These are phyloP conservation scores for Chymomyza amoena DNA, from an alignment of 2,888 invertebrate genomes.

Conservation along the genomic window DNA sequence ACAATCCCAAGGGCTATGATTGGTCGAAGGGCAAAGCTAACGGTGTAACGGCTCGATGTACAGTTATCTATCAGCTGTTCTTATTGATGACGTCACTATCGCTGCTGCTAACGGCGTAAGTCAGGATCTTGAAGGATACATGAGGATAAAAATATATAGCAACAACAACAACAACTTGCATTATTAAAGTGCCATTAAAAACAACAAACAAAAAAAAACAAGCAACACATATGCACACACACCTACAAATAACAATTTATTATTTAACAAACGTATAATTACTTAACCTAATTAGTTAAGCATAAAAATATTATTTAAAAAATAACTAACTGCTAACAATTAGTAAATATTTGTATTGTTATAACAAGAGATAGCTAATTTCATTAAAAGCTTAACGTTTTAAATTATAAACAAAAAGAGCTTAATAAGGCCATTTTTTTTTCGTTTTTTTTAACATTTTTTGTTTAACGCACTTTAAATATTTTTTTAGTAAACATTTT, in stretches of 20 bases:
- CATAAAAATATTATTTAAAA: neutral
- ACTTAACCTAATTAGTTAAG: slow-evolving; percentile 16
- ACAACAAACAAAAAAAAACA: slow-evolving; percentile 10
- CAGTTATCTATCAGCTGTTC: slow-evolving; percentile 3
- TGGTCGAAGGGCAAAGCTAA: slow-evolving; percentile 75
- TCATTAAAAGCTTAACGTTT: neutral
- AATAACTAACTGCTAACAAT: neutral
- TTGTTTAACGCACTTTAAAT: neutral
- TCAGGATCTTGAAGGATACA: neutral
- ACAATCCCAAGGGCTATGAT: slow-evolving; percentile 75
- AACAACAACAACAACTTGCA: slow-evolving; percentile 27
- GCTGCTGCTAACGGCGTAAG: neutral
- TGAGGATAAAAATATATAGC: neutral
- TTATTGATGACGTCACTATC: neutral
- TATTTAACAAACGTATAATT: slow-evolving; percentile 5
- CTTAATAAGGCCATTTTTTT: too few species aligned
- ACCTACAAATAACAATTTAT: slow-evolving; percentile 1
- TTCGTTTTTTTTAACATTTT: neutral
- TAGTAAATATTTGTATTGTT: too few species aligned
- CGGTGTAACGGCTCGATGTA: slow-evolving; percentile 26
- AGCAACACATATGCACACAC: slow-evolving; percentile 5
- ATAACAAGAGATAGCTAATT: neutral
- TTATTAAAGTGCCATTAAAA: slow-evolving; percentile 64
- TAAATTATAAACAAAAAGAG: neutral
- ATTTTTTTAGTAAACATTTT: neutral